These are phyloP conservation scores for Indicator maculatus DNA, from an alignment of 2,113 vertebrate species.

Conservation along the genomic window DNA sequence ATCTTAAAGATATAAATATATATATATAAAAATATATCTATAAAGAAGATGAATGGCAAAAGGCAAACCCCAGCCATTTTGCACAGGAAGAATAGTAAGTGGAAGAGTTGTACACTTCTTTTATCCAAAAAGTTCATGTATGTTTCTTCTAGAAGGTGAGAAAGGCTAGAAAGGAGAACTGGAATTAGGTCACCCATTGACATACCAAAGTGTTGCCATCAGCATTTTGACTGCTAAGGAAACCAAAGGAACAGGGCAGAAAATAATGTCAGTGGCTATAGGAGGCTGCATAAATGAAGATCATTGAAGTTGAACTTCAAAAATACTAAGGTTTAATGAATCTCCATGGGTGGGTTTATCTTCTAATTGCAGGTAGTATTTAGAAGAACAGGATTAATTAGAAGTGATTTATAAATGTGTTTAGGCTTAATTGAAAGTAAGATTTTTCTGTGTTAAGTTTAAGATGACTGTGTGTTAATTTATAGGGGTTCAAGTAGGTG, in stretches of 20 bases:
- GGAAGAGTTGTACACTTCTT: neutral
- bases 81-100: neutral
- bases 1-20: no score
- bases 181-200: neutral
- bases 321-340: conserved; percentile 71
- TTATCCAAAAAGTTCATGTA: neutral
- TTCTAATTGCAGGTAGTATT: conserved; percentile 73
- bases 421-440: conserved; percentile 62
- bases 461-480: conserved; percentile 35
- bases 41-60: no score
- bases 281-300: conserved; percentile 19
- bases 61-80: neutral
- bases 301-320: conserved; percentile 61
- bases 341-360: conserved; percentile 68
- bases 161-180: neutral
- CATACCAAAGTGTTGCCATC: neutral
- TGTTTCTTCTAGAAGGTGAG: neutral
- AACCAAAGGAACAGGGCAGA: conserved; percentile 4
- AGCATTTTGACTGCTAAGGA: conserved; percentile 1
- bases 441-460: conserved; percentile 45
- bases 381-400: conserved; percentile 68
- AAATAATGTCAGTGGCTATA: conserved; percentile 37
- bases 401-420: conserved; percentile 62
- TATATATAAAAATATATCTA: no score
- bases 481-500: neutral